Conservation (phyloP, 92 coral and sea anemone genomes). For the Epizoanthus scotinus region DNA sequence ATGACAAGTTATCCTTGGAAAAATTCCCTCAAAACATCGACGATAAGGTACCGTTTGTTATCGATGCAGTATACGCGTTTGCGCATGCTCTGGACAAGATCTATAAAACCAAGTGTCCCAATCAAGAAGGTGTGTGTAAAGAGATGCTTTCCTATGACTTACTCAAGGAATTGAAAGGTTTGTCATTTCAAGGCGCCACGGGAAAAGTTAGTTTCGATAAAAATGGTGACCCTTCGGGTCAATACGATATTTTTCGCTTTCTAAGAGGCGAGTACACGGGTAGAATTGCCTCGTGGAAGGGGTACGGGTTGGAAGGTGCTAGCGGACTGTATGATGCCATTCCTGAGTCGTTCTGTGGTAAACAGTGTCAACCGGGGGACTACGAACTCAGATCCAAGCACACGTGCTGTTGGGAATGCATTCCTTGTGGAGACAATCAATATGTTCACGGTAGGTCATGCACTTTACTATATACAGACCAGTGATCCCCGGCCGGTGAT, state of each 20-base stretch:
- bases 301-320: conserved; percentile 40
- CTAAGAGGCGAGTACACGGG: conserved; percentile 41
- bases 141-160: conserved; percentile 51
- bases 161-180: conserved; percentile 53
- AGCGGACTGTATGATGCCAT: conserved; percentile 8
- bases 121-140: conserved; percentile 65
- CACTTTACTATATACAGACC: background rate
- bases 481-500: too few relatives aligned
- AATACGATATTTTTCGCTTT: conserved; percentile 81
- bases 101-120: conserved; percentile 70
- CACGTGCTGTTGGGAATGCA: conserved; percentile 87
- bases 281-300: conserved; percentile 73
- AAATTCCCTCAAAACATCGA: conserved; percentile 53
- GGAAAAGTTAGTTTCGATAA: conserved; percentile 71
- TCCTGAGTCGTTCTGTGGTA: conserved; percentile 67
- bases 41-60: conserved; percentile 90
- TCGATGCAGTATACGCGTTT: conserved; percentile 91
- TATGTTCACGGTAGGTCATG: conserved; percentile 67
- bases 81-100: conserved; percentile 78
- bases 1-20: conserved; percentile 30
- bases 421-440: conserved; percentile 60
- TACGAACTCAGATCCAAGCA: conserved; percentile 54
- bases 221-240: conserved; percentile 82
- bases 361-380: conserved; percentile 62
- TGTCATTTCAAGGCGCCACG: conserved; percentile 67